Evolutionary conservation across 1,140 invertebrate species (phyloP), one percentile per base, ranked within the genome.

Genomic region (Calliphora vicina): DNA sequence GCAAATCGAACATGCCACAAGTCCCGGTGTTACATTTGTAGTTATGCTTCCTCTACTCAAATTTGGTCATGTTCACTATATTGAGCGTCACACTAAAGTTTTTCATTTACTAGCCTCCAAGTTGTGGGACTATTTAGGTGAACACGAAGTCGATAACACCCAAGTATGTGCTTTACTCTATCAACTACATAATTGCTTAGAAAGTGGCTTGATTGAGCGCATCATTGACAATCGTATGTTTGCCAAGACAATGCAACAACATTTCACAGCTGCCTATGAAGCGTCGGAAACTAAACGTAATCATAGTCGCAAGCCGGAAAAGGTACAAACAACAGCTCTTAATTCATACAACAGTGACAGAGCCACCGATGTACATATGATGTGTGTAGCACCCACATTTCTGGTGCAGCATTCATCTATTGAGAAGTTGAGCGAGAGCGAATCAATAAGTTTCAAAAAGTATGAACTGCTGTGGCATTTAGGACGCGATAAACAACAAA

Each of bases 391-490:
- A 0, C 84, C 85, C 8, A 84, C 76, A 17, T 73, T 80, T 57
- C 61, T 73, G 35, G 74, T 82, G 13, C 42, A 84, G 13, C 84
- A 82, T 25, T 43, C 61, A 8, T 43, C 85, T 0, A 84, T 85
- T 15, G 88, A 90, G 1, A 84, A 87, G 13, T 57, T 91, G 80
- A 85, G 87, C 1, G 89, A 91, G 91, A 91, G 86, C 91, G 91
- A 87, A 92, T 95, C 83, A 26, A 93, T 94, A 83, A 93, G 95
- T 25, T 95, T 95, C 84, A 94, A 95, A 85, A 93, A 94, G 85
- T 97, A 97, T 88, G 93, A 94, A 23, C 91, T 95, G 2, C 90
- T 97, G 1, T 97, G 96, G 96, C 95, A 97, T 88, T 89, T 97
- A 27, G 96, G 95, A 10, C 88, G 96, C 84, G 95, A 96, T 15